Evolutionary conservation across 2,797 vertebrate species (phyloP).

Genomic region (Toxotes lorentzi): DNA sequence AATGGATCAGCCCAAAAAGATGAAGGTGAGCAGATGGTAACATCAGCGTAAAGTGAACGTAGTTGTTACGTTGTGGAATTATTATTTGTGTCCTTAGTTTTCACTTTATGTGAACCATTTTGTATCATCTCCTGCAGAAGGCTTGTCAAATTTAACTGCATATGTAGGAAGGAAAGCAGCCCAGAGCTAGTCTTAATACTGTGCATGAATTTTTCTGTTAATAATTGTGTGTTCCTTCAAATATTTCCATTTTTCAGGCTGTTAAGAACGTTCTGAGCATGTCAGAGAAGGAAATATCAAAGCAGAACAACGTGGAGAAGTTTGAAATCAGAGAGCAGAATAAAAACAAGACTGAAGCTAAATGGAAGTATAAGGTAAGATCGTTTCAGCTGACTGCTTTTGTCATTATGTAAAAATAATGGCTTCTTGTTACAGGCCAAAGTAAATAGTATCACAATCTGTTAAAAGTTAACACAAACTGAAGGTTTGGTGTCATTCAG

Average conservation of each 20-base stretch:
- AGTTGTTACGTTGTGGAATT: not conserved
- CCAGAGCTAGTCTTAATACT: not conserved
- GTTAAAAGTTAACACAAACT: constrained; percentile 43
- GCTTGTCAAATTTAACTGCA: not conserved
- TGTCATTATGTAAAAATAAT: constrained; percentile 29
- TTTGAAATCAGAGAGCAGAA: constrained; percentile 96
- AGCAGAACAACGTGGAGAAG: constrained; percentile 93
- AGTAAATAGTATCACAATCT: constrained; percentile 40
- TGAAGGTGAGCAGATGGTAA: constrained; percentile 83
- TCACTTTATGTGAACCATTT: not conserved
- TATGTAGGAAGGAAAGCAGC: not conserved
- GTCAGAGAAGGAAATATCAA: constrained; percentile 90
- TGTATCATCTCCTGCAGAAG: not conserved
- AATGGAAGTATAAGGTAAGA: constrained; percentile 99
- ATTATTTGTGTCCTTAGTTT: constrained; percentile 5
- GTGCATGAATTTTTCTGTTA: not conserved
- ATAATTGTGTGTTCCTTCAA: constrained; percentile 7
- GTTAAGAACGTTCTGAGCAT: constrained; percentile 91
- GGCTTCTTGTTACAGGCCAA: constrained; percentile 17
- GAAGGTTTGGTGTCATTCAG: constrained; percentile 28
- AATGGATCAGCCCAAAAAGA: constrained; percentile 96
- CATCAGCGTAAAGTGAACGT: not conserved
- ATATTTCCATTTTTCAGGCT: constrained; percentile 79
- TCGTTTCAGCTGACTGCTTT: constrained; percentile 3
- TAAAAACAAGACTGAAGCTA: constrained; percentile 98